Evolutionary conservation across 2,113 vertebrate genomes (phyloP).

Genomic region (Rhombomys opimus): DNA sequence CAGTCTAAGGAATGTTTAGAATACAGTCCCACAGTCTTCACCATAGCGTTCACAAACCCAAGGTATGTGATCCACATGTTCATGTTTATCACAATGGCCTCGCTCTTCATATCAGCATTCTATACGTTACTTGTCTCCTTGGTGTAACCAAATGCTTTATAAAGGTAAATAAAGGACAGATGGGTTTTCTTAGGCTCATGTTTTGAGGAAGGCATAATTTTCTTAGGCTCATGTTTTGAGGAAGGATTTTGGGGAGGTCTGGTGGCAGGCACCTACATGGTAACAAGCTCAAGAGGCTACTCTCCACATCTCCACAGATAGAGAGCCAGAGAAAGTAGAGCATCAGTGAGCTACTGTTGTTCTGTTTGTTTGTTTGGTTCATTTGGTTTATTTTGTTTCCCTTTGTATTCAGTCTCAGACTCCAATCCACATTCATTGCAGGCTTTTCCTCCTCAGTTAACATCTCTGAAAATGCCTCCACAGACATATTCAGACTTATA

Average conservation of each 20-base stretch:
- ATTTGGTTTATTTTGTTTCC: not conserved
- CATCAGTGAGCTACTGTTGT: not conserved
- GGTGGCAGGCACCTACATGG: not conserved
- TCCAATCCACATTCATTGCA: not conserved
- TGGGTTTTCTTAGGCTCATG: not conserved
- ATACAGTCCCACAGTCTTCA: not conserved
- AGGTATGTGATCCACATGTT: not conserved
- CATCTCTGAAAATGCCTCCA: not conserved
- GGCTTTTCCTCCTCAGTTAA: not conserved
- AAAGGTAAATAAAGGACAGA: not conserved
- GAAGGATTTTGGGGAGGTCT: not conserved
- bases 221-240: not conserved
- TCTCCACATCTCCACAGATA: not conserved
- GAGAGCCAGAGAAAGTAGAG: not conserved
- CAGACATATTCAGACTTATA: not conserved
- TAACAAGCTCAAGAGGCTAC: not conserved
- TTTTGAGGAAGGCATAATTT: not conserved
- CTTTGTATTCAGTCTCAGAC: not conserved
- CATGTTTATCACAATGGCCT: not conserved
- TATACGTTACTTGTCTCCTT: not conserved
- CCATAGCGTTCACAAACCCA: too few relatives aligned
- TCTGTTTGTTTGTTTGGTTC: not conserved
- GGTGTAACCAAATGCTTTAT: not conserved
- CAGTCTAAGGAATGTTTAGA: not conserved
- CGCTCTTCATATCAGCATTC: not conserved